Evolutionary conservation across 2,797 vertebrate genomes (phyloP), one percentile per base, ranked within the genome.

Genomic region (Glyptemys insculpta): DNA sequence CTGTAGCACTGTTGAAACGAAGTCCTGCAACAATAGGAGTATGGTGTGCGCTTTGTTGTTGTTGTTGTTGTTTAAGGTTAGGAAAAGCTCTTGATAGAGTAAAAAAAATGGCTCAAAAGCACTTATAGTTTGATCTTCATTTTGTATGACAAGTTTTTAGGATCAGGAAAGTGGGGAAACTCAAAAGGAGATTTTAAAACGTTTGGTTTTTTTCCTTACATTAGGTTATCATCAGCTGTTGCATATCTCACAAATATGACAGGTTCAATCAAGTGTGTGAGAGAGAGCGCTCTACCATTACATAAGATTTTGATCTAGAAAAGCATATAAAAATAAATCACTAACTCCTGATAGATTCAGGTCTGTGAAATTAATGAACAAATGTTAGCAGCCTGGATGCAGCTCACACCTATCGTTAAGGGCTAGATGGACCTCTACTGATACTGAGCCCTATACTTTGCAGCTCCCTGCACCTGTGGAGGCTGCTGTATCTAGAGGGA

Each of bases 401-500:
- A 52, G 65, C 16, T 57, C 52, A 53, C 27, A 90, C 19, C n/a
- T 79, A 2, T 5, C 19, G 31, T 1, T 52, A 29, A 81, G 16
- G 23, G 23, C 12, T 59, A 83, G 76, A 5, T 6, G 5, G n/a
- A 4, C 72, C 56, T 34, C 68, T 83, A 62, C 31, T 88, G 76
- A 12, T 2, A 3, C 6, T n/a, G 16, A 31, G 0, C 0, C 0
- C 29, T 31, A 31, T 14, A 31, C 57, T 62, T 6, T 4, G 5
- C 8, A n/a, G 50, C 0, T 0, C 81, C 76, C 56, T 0, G 0
- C 59, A 76, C 49, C 34, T 15, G 34, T 16, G 80, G 5, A 14
- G n/a, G 3, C 54, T 3, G 0, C 62, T 57, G 5, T 68, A 52
- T 52, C 50, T 52, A 41, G 27, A 54, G 54, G 21, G 11, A 81